Evolutionary conservation across 2,113 vertebrate species (phyloP).

Genomic region (Pollachius pollachius): DNA sequence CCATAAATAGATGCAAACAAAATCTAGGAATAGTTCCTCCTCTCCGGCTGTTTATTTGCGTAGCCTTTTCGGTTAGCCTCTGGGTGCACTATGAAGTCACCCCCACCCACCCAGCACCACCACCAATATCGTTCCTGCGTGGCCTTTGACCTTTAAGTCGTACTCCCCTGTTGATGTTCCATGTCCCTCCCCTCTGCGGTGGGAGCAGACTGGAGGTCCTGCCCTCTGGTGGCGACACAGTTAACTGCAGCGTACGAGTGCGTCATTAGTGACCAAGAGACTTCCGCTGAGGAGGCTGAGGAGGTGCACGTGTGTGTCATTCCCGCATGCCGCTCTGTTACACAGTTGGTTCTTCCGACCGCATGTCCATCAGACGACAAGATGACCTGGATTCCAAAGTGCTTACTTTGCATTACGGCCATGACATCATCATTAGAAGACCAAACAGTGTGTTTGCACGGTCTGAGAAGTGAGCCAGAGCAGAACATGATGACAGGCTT

Average conservation of each 20-base stretch:
- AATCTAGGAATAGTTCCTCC: too few relatives aligned
- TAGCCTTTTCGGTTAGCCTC: too few relatives aligned
- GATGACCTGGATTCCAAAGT: neutral
- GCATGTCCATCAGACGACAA: neutral
- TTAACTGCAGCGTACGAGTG: neutral
- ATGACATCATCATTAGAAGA: neutral
- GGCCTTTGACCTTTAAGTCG: too few relatives aligned
- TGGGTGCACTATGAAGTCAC: too few relatives aligned
- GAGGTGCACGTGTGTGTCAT: neutral
- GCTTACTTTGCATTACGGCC: neutral
- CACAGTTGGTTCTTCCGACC: neutral
- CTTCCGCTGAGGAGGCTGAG: neutral
- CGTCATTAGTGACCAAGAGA: neutral
- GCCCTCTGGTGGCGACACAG: neutral
- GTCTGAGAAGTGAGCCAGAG: too few relatives aligned
- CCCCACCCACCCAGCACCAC: too few relatives aligned
- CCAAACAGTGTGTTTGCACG: too few relatives aligned
- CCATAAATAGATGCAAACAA: too few relatives aligned
- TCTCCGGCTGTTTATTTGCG: too few relatives aligned
- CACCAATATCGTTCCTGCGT: too few relatives aligned
- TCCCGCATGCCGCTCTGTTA: neutral
- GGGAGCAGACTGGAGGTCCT: neutral
- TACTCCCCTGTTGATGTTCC: too few relatives aligned
- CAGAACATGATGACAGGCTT: too few relatives aligned
- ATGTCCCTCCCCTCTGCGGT: neutral